phyloP scores from a whole-genome alignment of 2,113 vertebrate species.

The Azemiops feae region DNA sequence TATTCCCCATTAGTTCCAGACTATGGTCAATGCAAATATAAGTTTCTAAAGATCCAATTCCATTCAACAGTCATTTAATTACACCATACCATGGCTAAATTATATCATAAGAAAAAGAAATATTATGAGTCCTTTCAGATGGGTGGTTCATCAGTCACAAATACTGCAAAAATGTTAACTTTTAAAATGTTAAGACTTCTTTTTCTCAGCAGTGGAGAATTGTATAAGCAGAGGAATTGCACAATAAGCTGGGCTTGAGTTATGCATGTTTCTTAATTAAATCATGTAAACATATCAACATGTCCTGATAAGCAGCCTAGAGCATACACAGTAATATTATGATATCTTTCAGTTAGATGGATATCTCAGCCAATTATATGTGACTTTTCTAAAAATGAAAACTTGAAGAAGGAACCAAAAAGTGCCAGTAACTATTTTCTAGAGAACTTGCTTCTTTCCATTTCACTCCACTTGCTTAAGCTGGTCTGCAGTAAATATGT shows the following conservation, averaged over 20 bases:
- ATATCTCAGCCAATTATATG: neutral
- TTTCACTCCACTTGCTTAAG: constrained; percentile 16
- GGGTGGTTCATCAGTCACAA: neutral
- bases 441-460: constrained; percentile 6
- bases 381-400: neutral
- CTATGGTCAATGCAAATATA: neutral
- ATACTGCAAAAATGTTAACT: neutral
- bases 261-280: neutral
- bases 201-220: neutral
- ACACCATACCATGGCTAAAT: neutral
- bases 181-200: neutral
- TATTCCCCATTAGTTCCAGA: neutral
- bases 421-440: neutral
- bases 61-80: neutral
- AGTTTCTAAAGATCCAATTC: neutral
- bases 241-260: neutral
- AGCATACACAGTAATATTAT: neutral
- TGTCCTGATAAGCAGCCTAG: neutral
- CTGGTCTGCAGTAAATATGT: constrained; percentile 12
- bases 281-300: neutral
- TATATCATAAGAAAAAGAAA: neutral
- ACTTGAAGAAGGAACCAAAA: neutral
- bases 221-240: neutral
- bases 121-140: neutral
- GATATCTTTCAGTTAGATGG: neutral